Evolutionary conservation across 2,888 invertebrate genomes (phyloP).

Genomic region (Drosophila suboccidentalis): DNA sequence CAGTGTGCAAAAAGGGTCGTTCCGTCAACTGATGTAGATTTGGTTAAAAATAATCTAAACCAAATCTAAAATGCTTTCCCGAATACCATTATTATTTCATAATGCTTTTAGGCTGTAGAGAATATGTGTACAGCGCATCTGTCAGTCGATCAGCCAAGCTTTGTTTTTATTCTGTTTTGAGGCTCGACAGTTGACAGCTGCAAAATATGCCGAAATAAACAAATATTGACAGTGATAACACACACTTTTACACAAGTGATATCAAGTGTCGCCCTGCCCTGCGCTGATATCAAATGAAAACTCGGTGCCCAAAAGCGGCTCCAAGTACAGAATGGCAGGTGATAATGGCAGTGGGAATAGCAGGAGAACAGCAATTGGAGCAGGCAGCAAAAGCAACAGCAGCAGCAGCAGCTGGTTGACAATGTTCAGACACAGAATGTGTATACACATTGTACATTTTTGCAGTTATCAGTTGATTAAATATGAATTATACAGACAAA

Average conservation of each 20-base stretch:
- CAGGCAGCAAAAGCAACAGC: constrained; percentile 18
- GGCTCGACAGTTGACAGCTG: constrained; percentile 45
- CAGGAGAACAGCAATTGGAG: constrained; percentile 77
- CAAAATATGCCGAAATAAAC: constrained; percentile 7
- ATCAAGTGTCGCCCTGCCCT: constrained; percentile 14
- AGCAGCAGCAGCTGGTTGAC: constrained; percentile 29
- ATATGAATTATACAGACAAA: constrained; percentile 77
- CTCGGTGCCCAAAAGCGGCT: constrained; percentile 3
- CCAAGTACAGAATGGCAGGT: constrained; percentile 60
- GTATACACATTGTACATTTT: constrained; percentile 45
- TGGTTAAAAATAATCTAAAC: too few relatives aligned
- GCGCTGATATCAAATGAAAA: constrained; percentile 42
- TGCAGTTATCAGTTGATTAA: constrained; percentile 78
- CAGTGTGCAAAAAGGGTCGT: too few relatives aligned
- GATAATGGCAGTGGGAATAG: constrained; percentile 68
- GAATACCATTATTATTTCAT: too few relatives aligned
- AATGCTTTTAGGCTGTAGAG: not conserved
- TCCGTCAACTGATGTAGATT: too few relatives aligned
- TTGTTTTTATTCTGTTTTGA: not conserved
- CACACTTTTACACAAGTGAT: constrained; percentile 16
- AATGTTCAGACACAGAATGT: constrained; percentile 27
- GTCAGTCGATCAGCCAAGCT: not conserved
- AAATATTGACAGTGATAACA: constrained; percentile 56
- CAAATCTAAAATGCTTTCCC: too few relatives aligned
- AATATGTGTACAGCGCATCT: not conserved